Base-by-base conservation (phyloP, 2,888 invertebrate species). In the Nineta flava region DNA sequence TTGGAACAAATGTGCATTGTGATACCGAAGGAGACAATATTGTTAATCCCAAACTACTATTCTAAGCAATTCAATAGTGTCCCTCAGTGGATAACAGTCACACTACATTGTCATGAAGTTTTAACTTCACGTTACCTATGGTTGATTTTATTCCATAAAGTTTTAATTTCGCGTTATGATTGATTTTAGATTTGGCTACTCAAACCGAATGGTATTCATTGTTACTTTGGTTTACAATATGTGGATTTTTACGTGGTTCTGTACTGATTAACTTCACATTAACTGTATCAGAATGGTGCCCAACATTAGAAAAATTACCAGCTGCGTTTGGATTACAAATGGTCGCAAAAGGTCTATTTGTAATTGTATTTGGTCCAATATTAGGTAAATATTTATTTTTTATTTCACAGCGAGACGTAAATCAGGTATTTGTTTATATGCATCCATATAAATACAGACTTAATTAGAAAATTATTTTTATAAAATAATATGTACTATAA, bases 181-280 rank as follows among this genome's bases (percentile, higher is more conserved):
- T n/a, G n/a, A 52, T 70, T 69, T 4, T 69, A 86, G 86, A 81
- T 45, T 67, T 86, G 63, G 85, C 85, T 0, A 76, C 81, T 60
- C 84, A 83, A 66, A 76, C 75, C 0, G 80, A 81, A 40, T 83
- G 81, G 74, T 73, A 74, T 7, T 73, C 74, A 38, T 68, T 87
- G 9, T 76, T 83, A 73, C 57, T 79, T 5, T 80, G 82, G 77
- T 66, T 85, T 52, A 77, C 83, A 0, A 76, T 86, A 50, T 82
- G 82, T 61, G 87, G 87, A 13, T 86, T 87, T 69, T 77, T 84
- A 64, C 73, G 86, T 51, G 86, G 87, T 51, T 79, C 83, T 60
- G 82, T 84, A 13, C 70, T 87, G 44, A 83, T 83, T 57, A 85
- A 85, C 66, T 79, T 84, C 61, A 83, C 83, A 32, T 73, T 85